Evolutionary conservation across 1,140 invertebrate genomes (phyloP).

Genomic region (Ceratoteleas bidentatus): DNA sequence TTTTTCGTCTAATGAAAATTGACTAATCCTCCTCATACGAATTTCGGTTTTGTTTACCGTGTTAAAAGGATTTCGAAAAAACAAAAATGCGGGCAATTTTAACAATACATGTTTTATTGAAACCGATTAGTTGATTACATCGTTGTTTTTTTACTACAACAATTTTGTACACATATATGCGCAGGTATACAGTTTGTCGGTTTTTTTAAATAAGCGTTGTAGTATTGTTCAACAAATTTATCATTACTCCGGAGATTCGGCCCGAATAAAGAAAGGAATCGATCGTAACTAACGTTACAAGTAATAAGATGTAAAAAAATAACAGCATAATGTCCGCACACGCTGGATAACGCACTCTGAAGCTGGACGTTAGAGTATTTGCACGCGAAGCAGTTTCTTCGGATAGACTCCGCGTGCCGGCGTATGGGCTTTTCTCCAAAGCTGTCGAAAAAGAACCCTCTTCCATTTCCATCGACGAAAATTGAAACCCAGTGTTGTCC

Average conservation of each 20-base stretch:
- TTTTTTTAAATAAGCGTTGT: conserved; percentile 8
- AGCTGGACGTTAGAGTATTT: neutral
- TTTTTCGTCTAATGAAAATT: no score
- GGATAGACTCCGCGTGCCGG: neutral
- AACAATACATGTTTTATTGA: no score
- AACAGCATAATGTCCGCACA: conserved; percentile 17
- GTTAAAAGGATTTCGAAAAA: no score
- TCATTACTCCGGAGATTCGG: neutral
- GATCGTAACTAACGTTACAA: conserved; percentile 5
- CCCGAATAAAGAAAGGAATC: conserved; percentile 3
- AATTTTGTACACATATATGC: no score
- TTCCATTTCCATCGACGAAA: conserved; percentile 3
- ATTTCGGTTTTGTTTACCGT: no score
- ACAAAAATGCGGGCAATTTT: no score
- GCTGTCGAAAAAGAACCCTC: conserved; percentile 6
- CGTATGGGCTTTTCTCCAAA: conserved; percentile 4
- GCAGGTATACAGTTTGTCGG: no score
- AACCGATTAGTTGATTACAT: no score
- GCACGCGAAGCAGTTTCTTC: conserved; percentile 7
- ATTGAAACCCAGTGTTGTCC: conserved; percentile 12
- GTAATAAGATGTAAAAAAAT: conserved; percentile 22
- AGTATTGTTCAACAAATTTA: conserved; percentile 5
- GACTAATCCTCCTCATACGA: no score
- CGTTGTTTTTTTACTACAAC: no score
- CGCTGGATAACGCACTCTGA: neutral